These are phyloP conservation scores for Drosophila azteca DNA, from an alignment of 1,140 invertebrate genomes.

Conservation along the genomic window DNA sequence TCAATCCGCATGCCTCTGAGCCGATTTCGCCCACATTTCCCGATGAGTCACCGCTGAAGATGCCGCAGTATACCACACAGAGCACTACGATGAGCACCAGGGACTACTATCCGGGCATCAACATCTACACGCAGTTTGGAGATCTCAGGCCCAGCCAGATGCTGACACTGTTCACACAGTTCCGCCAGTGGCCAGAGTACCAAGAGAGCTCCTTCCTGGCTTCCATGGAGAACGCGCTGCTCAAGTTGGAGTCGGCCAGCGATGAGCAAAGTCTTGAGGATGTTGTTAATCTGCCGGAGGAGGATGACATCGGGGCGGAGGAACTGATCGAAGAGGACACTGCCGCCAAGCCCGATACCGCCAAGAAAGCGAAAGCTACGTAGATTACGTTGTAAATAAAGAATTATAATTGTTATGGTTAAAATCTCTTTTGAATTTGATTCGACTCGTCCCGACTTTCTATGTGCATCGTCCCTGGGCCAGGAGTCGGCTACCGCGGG, in stretches of 20 bases:
- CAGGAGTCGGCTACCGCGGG: constrained; percentile 61
- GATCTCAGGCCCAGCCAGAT: constrained; percentile 85
- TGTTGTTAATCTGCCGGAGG: constrained; percentile 61
- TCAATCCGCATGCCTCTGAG: constrained; percentile 56
- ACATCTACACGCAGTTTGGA: constrained; percentile 87
- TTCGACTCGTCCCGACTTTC: constrained; percentile 3
- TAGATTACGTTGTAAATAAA: neutral
- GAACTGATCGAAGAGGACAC: constrained; percentile 47
- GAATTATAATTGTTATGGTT: constrained; percentile 2
- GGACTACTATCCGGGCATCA: constrained; percentile 85
- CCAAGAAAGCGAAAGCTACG: constrained; percentile 34
- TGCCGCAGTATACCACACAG: constrained; percentile 65
- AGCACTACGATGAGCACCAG: constrained; percentile 58
- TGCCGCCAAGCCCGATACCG: neutral
- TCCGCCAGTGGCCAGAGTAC: constrained; percentile 86
- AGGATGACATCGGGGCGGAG: constrained; percentile 66
- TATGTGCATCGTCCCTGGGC: constrained; percentile 47
- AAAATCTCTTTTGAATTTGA: constrained; percentile 10
- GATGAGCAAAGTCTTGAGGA: constrained; percentile 71
- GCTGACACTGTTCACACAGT: constrained; percentile 85
- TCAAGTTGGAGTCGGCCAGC: constrained; percentile 71
- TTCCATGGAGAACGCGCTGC: constrained; percentile 84
- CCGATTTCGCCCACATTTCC: constrained; percentile 62
- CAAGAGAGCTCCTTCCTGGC: constrained; percentile 85
- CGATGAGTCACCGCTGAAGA: constrained; percentile 82